Evolutionary conservation across 2,797 vertebrate genomes (phyloP), one percentile per base, ranked within the genome.

Genomic region (Danio jaintianensis): DNA sequence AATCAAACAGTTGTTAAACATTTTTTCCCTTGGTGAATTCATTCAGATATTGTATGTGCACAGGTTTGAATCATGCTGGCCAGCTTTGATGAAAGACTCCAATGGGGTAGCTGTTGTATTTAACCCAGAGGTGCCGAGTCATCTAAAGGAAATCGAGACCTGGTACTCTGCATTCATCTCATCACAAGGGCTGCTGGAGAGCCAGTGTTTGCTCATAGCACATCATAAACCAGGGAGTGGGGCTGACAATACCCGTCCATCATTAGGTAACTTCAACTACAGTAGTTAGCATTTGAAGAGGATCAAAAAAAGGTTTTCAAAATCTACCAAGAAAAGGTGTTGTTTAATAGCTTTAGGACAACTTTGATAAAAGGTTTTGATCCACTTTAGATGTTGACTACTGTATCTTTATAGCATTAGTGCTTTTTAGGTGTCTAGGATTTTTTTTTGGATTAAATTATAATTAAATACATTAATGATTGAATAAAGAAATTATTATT

Each of bases 51-150:
- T 69, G 6, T 38, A 13, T 43, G 45, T 63, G 4, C 7, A 63
- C 77, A 99, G 98, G 89, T 97, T 97, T 89, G 98, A 99, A 80
- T 93, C 95, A 0, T 99, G 97, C 90, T 99, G 98, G 98, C 97
- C 97, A n/a, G 95, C 96, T 48, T 85, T 99, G 83, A 94, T 96
- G 93, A 97, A 96, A 81, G 96, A 98, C 74, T 93, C 93, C 55
- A 95, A 94, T 0, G 97, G 98, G 0, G 95, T 98, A 42, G 92
- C 96, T 71, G 95, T 99, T 0, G 67, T 98, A 82, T 98, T 99
- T 92, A 98, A 97, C 69, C 93, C 96, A 0, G 95, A 98, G 5
- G 87, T 96, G 82, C 96, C 96, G 12, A 96, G 94, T 90, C 96
- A 99, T 90, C 88, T 96, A 58, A 97, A 95, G 83, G 97, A 99